Evolutionary conservation across 2,113 vertebrate species (phyloP).

Genomic region (Apaloderma vittatum): DNA sequence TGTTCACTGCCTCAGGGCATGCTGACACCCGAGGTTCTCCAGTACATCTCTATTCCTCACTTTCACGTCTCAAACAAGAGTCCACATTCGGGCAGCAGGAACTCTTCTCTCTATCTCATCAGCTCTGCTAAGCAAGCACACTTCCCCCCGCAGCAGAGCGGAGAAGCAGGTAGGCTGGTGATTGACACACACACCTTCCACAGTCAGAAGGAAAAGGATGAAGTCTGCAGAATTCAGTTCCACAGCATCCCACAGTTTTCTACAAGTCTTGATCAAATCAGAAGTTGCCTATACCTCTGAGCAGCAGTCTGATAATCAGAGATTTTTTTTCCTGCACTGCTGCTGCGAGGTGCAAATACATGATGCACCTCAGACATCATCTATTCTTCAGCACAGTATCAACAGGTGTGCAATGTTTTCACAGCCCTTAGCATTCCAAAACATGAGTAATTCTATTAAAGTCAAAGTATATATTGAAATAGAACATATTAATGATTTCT

Average conservation of each 20-base stretch:
- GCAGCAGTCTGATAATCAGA: not conserved
- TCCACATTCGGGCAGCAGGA: not conserved
- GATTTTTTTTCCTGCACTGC: not conserved
- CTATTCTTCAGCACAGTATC: not conserved
- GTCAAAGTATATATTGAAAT: not conserved
- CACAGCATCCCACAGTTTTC: slow-evolving; percentile 9
- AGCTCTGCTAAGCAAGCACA: not conserved
- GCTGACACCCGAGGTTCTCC: not conserved
- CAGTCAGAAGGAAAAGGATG: not conserved
- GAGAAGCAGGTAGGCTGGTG: slow-evolving; percentile 18
- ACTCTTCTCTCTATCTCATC: not conserved
- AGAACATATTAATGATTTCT: not conserved
- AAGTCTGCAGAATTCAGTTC: slow-evolving; percentile 25
- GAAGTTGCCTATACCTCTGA: not conserved
- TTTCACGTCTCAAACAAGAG: not conserved
- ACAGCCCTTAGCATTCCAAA: not conserved
- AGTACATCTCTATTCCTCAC: slow-evolving; percentile 3
- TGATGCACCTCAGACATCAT: not conserved
- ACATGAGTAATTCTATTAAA: not conserved
- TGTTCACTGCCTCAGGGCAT: slow-evolving; percentile 23
- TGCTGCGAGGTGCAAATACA: not conserved
- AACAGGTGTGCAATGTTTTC: not conserved
- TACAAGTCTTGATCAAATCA: not conserved
- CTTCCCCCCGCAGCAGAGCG: not conserved
- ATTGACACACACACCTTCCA: not conserved